Base-by-base conservation (phyloP, 1,140 invertebrate species). In the Archivesica marissinica region DNA sequence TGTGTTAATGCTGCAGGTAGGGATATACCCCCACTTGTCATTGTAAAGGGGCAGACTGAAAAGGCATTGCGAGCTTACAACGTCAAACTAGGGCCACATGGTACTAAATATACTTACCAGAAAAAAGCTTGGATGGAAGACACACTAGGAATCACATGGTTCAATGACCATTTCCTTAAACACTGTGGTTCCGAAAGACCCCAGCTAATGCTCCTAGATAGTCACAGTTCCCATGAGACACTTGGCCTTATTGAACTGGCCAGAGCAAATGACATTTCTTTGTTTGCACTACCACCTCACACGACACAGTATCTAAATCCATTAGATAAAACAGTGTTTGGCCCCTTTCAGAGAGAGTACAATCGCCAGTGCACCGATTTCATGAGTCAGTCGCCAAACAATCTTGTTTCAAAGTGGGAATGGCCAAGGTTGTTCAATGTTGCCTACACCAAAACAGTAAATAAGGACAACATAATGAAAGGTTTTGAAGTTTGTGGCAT, bases 111-210 rank as follows among this genome's bases (percentile, higher is more conserved):
- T 9, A 64, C 50, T 28, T 77, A 38, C 7, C 87, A 90, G 47
- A 28, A 68, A 9, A 85, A 86, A 30, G 87, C 70, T 7, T 89
- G 80, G 86, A 89, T 88, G 86, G 75, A n/a, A n/a, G n/a, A n/a
- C n/a, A n/a, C n/a, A n/a, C n/a, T n/a, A n/a, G 88, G 81, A 20
- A 68, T 79, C 15, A 41, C 76, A 20, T 89, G 88, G 88, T 89
- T 90, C 47, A 28, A 72, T 17, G 70, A 85, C 25, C 85, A 85
- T 28, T 90, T 88, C 52, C 54, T 90, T 2, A 86, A 87, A 59
- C 64, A 88, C 64, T 89, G 86, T 77, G 85, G 89, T 4, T 56
- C 68, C 17, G 82, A 85, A 23, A 38, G 85, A 33, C 88, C 85
- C 6, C 85, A 88, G 47, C 35, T 90, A 13, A 85, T 89, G 1